Conservation (phyloP, 2,797 vertebrate species). For the Apodemus agrarius region DNA sequence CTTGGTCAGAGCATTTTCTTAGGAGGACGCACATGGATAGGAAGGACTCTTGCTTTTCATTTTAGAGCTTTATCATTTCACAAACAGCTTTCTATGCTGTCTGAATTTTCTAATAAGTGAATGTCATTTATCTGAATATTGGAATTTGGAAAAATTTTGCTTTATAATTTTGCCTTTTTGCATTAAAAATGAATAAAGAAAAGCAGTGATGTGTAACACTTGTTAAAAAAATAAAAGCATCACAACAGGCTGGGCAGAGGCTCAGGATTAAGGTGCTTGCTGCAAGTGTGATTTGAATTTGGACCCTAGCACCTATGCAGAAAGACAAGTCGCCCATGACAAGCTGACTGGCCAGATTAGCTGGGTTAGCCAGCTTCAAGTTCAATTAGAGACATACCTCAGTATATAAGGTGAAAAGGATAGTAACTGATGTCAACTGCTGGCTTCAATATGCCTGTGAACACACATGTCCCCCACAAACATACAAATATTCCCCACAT, state of each 20-base stretch:
- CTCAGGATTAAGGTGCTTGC: neutral
- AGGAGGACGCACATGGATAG: neutral
- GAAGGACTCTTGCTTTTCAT: neutral
- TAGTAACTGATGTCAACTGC: neutral
- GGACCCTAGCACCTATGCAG: neutral
- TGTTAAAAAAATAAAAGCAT: neutral
- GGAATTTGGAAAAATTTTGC: neutral
- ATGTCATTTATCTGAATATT: neutral
- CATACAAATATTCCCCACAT: neutral
- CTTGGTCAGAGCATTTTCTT: neutral
- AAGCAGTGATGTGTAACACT: neutral
- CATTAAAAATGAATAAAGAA: neutral
- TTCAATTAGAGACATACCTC: neutral
- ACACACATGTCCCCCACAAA: neutral
- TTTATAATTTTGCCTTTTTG: neutral
- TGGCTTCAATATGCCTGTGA: neutral
- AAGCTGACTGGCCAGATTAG: neutral
- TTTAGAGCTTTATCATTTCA: neutral
- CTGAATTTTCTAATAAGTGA: slow-evolving; percentile 34
- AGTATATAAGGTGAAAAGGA: neutral
- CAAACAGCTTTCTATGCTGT: neutral
- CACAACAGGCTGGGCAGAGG: neutral
- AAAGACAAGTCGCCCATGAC: neutral
- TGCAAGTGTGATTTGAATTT: neutral
- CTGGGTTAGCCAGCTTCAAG: neutral